A percentile compares a stretch with the other conserved stretches of the same genome.
Conservation (phyloP, 2,888 invertebrate species). For the Byasa hedistus region DNA sequence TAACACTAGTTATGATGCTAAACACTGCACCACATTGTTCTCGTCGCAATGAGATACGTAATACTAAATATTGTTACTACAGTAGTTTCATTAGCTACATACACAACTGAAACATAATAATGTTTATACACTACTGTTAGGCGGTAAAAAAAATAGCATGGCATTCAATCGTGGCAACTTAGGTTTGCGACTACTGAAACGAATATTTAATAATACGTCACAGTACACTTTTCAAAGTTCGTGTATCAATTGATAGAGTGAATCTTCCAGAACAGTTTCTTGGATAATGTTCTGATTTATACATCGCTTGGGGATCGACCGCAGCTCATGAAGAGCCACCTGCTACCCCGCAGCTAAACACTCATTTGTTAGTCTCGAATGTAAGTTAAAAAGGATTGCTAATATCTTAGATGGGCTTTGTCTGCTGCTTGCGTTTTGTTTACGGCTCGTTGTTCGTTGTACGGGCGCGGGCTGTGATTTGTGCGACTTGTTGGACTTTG, state of each 20-base stretch:
- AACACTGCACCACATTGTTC: too few relatives aligned
- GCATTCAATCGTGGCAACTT: too few relatives aligned
- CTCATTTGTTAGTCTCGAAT: slow-evolving; percentile 72
- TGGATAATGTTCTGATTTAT: slow-evolving; percentile 60
- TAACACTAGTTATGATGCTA: too few relatives aligned
- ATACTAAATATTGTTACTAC: too few relatives aligned
- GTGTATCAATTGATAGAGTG: slow-evolving; percentile 20
- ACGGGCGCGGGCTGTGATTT: slow-evolving; percentile 35
- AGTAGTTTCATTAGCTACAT: too few relatives aligned
- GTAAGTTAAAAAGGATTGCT: slow-evolving; percentile 74
- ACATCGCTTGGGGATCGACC: slow-evolving; percentile 48
- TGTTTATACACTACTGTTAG: too few relatives aligned
- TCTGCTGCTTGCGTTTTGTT: slow-evolving; percentile 50
- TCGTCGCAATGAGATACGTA: too few relatives aligned
- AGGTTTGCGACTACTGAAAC: too few relatives aligned
- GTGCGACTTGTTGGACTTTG: slow-evolving; percentile 35
- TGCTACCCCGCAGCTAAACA: slow-evolving; percentile 63
- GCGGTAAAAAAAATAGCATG: too few relatives aligned
- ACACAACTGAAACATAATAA: too few relatives aligned
- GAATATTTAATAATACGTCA: too few relatives aligned
- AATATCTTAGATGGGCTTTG: slow-evolving; percentile 70
- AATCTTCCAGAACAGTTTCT: slow-evolving; percentile 38
- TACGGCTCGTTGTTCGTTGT: slow-evolving; percentile 40
- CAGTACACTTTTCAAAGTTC: too few relatives aligned
- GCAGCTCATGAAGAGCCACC: slow-evolving; percentile 54